Evolutionary conservation across 2,797 vertebrate species (phyloP).

Genomic region (Macrochelys suwanniensis): DNA sequence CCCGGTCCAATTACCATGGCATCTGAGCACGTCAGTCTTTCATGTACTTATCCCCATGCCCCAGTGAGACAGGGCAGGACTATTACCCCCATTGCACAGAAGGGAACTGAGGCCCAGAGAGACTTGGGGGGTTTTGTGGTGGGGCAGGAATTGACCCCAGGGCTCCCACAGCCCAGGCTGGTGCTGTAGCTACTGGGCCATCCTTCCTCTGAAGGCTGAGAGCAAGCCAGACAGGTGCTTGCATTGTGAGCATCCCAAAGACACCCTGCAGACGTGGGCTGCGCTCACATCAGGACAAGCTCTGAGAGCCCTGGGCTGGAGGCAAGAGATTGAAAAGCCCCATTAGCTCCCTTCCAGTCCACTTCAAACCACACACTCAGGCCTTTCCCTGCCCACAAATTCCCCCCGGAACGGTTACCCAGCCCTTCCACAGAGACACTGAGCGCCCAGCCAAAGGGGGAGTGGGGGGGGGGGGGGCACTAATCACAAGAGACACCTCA

Average conservation of each 20-base stretch:
- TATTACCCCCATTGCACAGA: neutral
- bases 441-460: fast-evolving
- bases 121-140: neutral
- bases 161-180: neutral
- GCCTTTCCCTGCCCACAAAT: neutral
- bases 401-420: neutral
- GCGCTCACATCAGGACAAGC: neutral
- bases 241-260: neutral
- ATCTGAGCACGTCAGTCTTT: neutral
- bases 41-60: neutral
- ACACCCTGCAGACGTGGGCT: neutral
- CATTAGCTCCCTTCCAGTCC: neutral
- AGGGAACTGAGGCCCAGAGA: neutral
- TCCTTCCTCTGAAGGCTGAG: neutral
- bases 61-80: neutral
- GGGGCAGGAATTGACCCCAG: neutral
- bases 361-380: neutral
- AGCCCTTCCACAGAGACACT: neutral
- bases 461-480: no score
- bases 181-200: no score
- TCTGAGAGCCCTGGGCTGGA: neutral
- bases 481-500: neutral
- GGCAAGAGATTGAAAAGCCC: neutral
- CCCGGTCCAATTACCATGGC: no score
- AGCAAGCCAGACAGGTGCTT: neutral